phyloP scores from a whole-genome alignment of 2,113 vertebrate species.

The Hippoglossus stenolepis region DNA sequence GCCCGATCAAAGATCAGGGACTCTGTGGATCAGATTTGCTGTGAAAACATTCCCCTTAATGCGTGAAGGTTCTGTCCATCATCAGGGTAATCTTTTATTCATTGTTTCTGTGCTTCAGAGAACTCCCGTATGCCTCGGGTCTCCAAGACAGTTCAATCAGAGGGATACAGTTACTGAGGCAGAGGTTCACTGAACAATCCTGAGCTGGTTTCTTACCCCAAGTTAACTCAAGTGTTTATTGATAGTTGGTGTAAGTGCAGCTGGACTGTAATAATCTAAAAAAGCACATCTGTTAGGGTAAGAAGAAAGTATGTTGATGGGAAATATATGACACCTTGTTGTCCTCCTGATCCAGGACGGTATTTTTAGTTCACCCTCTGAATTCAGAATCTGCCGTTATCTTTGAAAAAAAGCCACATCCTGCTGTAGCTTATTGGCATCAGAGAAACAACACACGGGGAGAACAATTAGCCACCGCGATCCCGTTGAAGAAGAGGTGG shows the following conservation, averaged over 20 bases:
- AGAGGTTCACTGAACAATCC: constrained; percentile 28
- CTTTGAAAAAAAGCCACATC: too few species aligned
- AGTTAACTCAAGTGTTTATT: constrained; percentile 4
- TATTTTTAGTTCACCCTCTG: background rate
- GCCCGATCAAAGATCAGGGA: constrained; percentile 23
- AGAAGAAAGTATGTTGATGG: background rate
- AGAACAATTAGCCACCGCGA: constrained; percentile 12
- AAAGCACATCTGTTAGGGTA: background rate
- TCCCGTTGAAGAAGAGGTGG: background rate
- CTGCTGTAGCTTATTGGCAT: too few species aligned
- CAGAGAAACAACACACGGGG: background rate
- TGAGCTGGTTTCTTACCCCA: background rate
- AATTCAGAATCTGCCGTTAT: background rate
- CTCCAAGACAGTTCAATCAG: constrained; percentile 30
- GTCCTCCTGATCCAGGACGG: background rate
- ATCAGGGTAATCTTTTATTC: constrained; percentile 66
- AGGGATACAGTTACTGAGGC: constrained; percentile 19
- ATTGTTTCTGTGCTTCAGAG: constrained; percentile 52
- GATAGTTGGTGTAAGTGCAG: background rate
- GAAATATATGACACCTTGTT: background rate
- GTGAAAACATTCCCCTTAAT: constrained; percentile 49
- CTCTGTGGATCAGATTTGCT: constrained; percentile 24
- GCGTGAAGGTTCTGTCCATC: constrained; percentile 48
- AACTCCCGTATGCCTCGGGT: constrained; percentile 11
- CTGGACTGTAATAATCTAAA: background rate